Base-by-base conservation (phyloP, 1,140 invertebrate genomes). In the Alviniconcha marisindica region DNA sequence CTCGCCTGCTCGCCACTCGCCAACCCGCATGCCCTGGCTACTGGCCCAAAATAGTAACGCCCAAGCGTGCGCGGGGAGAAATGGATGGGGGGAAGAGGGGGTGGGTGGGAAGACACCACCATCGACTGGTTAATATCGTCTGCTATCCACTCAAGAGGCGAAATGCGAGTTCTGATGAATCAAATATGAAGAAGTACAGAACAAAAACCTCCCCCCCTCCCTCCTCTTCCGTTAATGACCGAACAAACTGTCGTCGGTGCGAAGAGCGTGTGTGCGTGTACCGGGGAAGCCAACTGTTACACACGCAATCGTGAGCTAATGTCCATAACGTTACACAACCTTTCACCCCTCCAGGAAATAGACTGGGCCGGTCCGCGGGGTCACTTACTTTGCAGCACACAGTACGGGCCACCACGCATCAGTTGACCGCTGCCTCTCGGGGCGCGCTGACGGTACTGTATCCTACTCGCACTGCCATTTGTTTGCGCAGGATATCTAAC, bases 341-440 rank as follows among this genome's bases (percentile, higher is more conserved):
- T 87, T 77, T 87, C 88, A 88, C 89, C 89, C 89, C 88, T 85
- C 63, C 81, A 51, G 66, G 83, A 84, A 90, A 89, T 89, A 87
- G 88, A 85, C 86, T 88, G 78, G 84, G 82, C 88, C 89, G 87
- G 88, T 86, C 88, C 86, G 81, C 82, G 87, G 86, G 89, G 89
- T 90, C 89, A 89, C 78, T 82, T 90, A 85, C 83, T 83, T 81
- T 90, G 87, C 86, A 87, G 86, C 86, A 83, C 87, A 83, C 85
- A 89, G 85, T 89, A 87, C 86, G 86, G 87, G 86, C 86, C 87
- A 88, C 86, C 86, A 86, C 88, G 86, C 87, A 87, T 89, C 88
- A 88, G 84, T 90, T 90, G 89, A 90, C 89, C 89, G 89, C 88
- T 85, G 85, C 83, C 77, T 84, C 78, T 83, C 87, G 83, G 82